Conservation (phyloP, 2,113 vertebrate genomes). For the Chrysochloris asiatica region DNA sequence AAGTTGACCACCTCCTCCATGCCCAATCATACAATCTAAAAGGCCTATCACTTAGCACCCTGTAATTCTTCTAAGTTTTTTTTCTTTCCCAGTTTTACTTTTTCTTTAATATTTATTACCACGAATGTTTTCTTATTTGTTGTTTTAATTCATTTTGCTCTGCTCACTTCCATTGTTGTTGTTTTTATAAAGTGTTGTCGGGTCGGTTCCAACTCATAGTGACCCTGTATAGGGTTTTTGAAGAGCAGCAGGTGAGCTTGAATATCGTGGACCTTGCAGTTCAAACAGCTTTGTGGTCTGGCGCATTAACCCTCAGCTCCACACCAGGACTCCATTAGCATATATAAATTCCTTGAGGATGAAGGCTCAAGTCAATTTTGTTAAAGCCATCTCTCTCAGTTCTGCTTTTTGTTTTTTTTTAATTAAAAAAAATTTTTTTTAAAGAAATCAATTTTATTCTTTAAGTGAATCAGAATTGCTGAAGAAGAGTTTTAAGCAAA, state of each 20-base stretch:
- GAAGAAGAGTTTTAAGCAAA: not conserved
- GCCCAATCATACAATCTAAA: not conserved
- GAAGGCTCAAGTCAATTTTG: not conserved
- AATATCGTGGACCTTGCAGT: too few species aligned
- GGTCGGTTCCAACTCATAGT: too few species aligned
- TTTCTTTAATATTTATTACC: not conserved
- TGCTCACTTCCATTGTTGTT: not conserved
- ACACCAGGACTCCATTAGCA: too few species aligned
- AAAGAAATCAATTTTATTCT: not conserved
- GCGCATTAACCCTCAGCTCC: too few species aligned
- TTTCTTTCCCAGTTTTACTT: not conserved
- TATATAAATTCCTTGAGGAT: not conserved
- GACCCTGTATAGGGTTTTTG: too few species aligned
- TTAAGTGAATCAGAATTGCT: not conserved
- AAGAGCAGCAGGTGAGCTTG: too few species aligned
- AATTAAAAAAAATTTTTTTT: too few species aligned
- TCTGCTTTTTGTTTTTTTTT: not conserved
- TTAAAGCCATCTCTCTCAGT: not conserved
- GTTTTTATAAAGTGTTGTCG: too few species aligned
- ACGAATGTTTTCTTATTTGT: not conserved
- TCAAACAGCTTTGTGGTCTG: too few species aligned
- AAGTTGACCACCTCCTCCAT: not conserved
- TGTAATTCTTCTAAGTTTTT: not conserved
- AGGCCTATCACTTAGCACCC: accelerated
- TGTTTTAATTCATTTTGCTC: not conserved